Percentiles rank a stretch among this genome's conserved stretches.
Evolutionary conservation across 2,797 vertebrate genomes (phyloP).

Genomic region (Malurus leucopterus): DNA sequence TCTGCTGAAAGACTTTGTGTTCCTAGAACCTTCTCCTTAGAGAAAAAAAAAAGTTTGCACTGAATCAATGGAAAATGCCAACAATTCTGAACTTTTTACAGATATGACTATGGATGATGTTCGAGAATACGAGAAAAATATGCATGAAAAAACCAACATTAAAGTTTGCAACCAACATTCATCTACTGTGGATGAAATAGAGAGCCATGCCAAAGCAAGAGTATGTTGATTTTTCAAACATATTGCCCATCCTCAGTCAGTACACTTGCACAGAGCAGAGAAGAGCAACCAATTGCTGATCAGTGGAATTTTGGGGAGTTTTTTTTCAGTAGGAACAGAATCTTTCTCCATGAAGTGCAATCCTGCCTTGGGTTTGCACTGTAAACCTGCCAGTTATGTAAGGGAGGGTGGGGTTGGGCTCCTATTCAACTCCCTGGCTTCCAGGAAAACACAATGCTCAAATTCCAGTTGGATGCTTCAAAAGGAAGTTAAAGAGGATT

Average conservation of each 20-base stretch:
- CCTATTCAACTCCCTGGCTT: not conserved
- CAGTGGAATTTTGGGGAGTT: not conserved
- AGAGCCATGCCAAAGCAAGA: conserved; percentile 91
- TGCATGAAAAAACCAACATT: conserved; percentile 99
- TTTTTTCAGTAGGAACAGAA: not conserved
- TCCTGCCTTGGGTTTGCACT: not conserved
- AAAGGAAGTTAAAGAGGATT: not conserved
- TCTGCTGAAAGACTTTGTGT: conserved; percentile 61
- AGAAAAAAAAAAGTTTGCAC: conserved; percentile 27
- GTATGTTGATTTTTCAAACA: conserved; percentile 84
- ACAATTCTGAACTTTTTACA: conserved; percentile 88
- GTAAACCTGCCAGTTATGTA: not conserved
- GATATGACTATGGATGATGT: conserved; percentile 99
- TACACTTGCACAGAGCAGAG: not conserved
- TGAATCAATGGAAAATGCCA: conserved; percentile 74
- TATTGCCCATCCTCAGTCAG: conserved; percentile 61
- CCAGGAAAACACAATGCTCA: not conserved
- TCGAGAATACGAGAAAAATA: conserved; percentile 95
- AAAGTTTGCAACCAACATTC: conserved; percentile 96
- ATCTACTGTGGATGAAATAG: conserved; percentile 92
- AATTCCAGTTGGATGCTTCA: not conserved
- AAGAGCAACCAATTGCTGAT: not conserved
- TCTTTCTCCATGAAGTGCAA: not conserved
- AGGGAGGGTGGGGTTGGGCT: not conserved
- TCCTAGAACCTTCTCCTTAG: conserved; percentile 53